Evolutionary conservation across 2,797 vertebrate genomes (phyloP).

Genomic region (Syncerus caffer): DNA sequence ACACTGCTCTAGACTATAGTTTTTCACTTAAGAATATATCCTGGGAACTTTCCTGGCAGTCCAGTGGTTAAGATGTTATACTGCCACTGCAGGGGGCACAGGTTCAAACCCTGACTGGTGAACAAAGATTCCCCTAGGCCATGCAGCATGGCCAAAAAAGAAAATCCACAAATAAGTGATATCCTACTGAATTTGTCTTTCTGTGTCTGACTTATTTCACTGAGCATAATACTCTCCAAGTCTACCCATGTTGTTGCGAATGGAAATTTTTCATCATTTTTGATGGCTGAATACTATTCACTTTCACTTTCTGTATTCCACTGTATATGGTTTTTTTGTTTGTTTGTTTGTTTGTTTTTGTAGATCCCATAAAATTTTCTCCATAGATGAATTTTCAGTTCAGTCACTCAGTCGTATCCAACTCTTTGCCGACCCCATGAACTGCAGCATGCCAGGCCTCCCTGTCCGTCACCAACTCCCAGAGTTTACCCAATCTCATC

Average conservation of each 20-base stretch:
- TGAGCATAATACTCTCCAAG: background rate
- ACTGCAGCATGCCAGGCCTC: background rate
- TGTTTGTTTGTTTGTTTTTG: background rate
- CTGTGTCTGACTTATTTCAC: background rate
- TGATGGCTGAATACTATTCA: background rate
- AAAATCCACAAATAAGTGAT: background rate
- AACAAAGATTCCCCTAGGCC: background rate
- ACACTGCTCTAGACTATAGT: background rate
- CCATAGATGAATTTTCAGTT: background rate
- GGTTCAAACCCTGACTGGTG: background rate
- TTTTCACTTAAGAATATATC: background rate
- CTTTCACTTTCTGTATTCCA: background rate
- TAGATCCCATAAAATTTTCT: background rate
- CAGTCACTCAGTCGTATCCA: background rate
- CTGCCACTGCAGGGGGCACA: background rate
- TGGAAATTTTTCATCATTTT: background rate
- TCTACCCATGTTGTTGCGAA: background rate
- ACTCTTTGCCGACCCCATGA: background rate
- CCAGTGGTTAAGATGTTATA: background rate
- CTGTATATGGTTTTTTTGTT: background rate
- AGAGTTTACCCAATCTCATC: background rate
- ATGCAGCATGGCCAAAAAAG: background rate
- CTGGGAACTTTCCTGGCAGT: background rate
- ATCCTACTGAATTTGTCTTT: background rate
- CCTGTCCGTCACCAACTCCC: background rate